Evolutionary conservation across 2,888 invertebrate genomes (phyloP), one percentile per base, ranked within the genome.

Genomic region (Zygothrica quintamaculata): DNA sequence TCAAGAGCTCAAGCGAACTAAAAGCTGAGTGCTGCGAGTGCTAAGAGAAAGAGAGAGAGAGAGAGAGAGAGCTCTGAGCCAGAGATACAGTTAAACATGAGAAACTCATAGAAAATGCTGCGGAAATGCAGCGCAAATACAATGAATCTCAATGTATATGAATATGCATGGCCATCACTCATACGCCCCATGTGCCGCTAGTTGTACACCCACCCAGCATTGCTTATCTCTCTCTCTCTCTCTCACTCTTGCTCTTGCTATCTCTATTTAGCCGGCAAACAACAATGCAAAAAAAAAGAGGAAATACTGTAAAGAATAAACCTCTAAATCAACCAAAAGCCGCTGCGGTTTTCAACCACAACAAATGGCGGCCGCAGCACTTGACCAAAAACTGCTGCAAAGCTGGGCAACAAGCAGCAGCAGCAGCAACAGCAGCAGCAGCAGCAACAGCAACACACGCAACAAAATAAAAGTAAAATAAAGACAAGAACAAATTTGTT

Each of bases 141-240:
- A 78, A 78, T 84, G 84, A 80, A 79, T 81, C 82, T 78, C 82
- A 79, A 78, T 84, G 85, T 81, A 60, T 75, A 82, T 82, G 81
- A 82, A 82, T 86, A 82, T 82, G 81, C 84, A 82, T 86, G 77
- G 53, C 65, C 84, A 84, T 82, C 84, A 80, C 86, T 86, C 80
- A 81, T 86, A 85, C 86, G 86, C 77, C 80, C 60, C 65, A 40
- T 67, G 40, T 36, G 34, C 29, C 29, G 29, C 26, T 8, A 26
- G 8, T 26, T 8, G 26, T 40, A n/a, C 22, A 26, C n/a, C 46
- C 33, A 5, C 37, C 31, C 16, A 1, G 4, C 34, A n/a, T n/a
- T n/a, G n/a, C n/a, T n/a, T n/a, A 9, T 7, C 16, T 29, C 8
- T 4, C 25, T 11, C 5, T 22, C n/a, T 3, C 34, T 25, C n/a